Evolutionary conservation across 2,888 invertebrate species (phyloP), one percentile per base, ranked within the genome.

Genomic region (Spilosoma lubricipeda): DNA sequence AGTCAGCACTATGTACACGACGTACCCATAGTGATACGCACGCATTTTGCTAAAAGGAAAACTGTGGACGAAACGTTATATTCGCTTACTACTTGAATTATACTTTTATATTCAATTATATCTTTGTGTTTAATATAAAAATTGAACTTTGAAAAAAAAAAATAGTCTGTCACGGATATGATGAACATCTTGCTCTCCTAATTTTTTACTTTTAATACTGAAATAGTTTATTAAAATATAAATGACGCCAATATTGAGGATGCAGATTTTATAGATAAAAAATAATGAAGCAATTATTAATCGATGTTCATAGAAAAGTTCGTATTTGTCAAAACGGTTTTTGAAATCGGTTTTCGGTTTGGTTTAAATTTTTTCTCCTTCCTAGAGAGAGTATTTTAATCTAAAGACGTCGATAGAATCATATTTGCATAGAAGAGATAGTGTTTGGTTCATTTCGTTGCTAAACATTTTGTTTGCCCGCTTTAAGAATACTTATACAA

Each of bases 1-100:
- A 92, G 89, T 92, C 91, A 90, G 90, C 91, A 88, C 86, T 89
- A 89, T 88, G 87, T 86, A 86, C 83, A 87, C 86, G 78, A 79
- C 83, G 42, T 42, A 63, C 42, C 23, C 71, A 77, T 89, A 90
- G 89, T 89, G 88, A 89, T 87, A 88, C 87, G 85, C 80, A 77
- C 75, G 66, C 67, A 73, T 73, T 82, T 82, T 81, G 78, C 80
- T 83, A 73, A 75, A 76, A 73, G 56, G 68, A 80, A 74, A 73
- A 80, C 74, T 68, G 70, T 77, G 33, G 45, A 69, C 45, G 59
- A 71, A 27, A 13, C 59, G 11, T 67, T 67, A 80, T 73, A 81
- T 81, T 74, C 52, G 71, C 77, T 74, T 75, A 48, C 45, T 45
- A 64, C 33, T 42, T 68, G 20, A 30, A 27, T 18, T 42, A 27